Percentiles rank a stretch among this genome's conserved stretches.
Conservation (phyloP, 1,140 invertebrate species). For the Cydia pomonella region DNA sequence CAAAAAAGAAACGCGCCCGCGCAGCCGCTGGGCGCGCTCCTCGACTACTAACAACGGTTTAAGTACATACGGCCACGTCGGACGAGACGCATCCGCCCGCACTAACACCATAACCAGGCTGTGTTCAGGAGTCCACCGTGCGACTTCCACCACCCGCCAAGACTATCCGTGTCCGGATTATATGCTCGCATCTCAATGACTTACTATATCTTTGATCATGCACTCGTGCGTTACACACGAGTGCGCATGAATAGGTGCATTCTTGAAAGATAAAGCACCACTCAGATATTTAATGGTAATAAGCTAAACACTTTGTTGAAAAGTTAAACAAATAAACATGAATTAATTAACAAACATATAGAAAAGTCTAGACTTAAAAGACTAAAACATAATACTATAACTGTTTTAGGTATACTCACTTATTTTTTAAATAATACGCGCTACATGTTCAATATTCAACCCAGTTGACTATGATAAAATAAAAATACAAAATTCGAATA, state of each 20-base stretch:
- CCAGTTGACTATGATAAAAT: not conserved
- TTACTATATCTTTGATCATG: not conserved
- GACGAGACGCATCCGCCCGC: conserved; percentile 38
- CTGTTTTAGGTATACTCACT: not conserved
- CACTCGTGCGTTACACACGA: not conserved
- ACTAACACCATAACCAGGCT: not conserved
- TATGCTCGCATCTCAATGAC: conserved; percentile 19
- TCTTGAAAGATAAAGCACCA: not conserved
- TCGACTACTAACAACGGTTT: conserved; percentile 62
- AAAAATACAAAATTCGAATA: not conserved
- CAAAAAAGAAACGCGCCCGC: conserved; percentile 68
- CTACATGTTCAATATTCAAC: not conserved
- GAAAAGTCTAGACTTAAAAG: no score
- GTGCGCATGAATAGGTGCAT: not conserved
- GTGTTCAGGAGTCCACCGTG: not conserved
- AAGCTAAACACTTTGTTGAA: not conserved
- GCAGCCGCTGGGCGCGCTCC: conserved; percentile 56
- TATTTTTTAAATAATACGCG: not conserved
- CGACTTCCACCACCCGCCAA: not conserved
- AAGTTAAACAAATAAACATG: not conserved
- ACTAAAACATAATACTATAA: no score
- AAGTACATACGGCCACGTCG: conserved; percentile 37
- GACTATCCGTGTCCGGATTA: not conserved
- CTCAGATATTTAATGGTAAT: not conserved
- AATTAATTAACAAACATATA: no score